These are phyloP conservation scores for Casuarius casuarius DNA, from an alignment of 2,113 vertebrate genomes.

Conservation along the genomic window DNA sequence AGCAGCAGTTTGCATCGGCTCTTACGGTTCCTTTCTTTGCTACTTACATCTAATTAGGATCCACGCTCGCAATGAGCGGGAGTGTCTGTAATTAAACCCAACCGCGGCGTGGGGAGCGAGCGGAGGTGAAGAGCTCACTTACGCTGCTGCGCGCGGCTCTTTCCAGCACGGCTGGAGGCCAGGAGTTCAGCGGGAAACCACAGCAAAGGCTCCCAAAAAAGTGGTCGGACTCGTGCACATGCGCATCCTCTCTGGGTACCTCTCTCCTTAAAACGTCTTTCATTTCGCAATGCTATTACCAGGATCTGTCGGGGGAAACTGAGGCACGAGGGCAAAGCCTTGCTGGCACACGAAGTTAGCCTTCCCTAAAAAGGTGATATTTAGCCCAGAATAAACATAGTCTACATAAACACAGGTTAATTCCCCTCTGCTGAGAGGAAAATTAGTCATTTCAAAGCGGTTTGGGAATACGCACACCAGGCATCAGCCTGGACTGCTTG, in stretches of 20 bases:
- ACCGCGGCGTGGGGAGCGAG: accelerated
- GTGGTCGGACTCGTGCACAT: background rate
- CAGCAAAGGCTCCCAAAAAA: background rate
- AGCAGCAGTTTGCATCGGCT: background rate
- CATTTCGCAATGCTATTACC: background rate
- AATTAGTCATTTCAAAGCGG: background rate
- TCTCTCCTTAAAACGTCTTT: too few species aligned
- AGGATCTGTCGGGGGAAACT: background rate
- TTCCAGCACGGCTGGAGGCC: background rate
- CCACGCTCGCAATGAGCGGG: background rate
- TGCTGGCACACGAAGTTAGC: background rate
- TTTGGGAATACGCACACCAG: background rate
- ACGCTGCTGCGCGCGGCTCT: background rate
- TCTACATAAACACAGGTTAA: background rate
- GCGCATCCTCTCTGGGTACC: accelerated
- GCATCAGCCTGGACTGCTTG: background rate
- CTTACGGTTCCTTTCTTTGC: background rate
- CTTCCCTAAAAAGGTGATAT: background rate
- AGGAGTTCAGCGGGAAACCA: background rate
- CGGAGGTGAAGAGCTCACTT: background rate
- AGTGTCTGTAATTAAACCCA: constrained; percentile 35
- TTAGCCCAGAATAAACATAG: background rate
- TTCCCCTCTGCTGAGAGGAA: background rate
- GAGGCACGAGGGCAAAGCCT: background rate
- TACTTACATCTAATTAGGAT: constrained; percentile 45